These are phyloP conservation scores for Leucoma salicis DNA, from an alignment of 2,888 invertebrate genomes.

Conservation along the genomic window DNA sequence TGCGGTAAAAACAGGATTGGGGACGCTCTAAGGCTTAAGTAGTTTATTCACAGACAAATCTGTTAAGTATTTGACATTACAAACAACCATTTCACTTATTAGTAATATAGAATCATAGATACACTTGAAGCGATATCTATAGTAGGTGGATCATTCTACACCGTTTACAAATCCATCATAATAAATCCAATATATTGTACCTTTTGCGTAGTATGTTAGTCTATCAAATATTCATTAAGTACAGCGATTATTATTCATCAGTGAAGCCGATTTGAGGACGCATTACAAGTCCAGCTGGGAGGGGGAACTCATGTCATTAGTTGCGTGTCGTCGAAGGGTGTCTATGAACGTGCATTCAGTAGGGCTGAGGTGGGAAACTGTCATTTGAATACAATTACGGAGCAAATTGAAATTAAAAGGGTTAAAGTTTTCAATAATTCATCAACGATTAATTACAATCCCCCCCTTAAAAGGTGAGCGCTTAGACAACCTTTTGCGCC, in stretches of 20 bases:
- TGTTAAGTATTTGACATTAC: no score
- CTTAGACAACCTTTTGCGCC: not conserved
- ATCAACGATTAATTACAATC: not conserved
- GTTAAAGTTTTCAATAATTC: not conserved
- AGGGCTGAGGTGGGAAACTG: not conserved
- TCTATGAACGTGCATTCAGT: not conserved
- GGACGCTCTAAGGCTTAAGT: no score
- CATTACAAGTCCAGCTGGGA: not conserved
- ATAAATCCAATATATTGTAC: no score
- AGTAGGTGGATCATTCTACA: no score
- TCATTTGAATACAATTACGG: not conserved
- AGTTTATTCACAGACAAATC: no score
- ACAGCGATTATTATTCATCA: conserved; percentile 5
- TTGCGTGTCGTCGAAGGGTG: not conserved
- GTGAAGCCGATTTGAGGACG: conserved; percentile 3
- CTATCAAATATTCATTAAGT: conserved; percentile 14
- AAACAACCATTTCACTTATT: no score
- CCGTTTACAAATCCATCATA: no score
- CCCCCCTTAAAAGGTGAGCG: not conserved
- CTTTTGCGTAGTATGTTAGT: conserved; percentile 1
- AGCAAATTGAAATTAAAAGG: not conserved
- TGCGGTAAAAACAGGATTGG: no score
- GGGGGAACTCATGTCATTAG: not conserved
- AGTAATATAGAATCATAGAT: no score
- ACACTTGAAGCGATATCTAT: no score